Evolutionary conservation across 1,140 invertebrate genomes (phyloP).

Genomic region (Heliconius eleuchia): DNA sequence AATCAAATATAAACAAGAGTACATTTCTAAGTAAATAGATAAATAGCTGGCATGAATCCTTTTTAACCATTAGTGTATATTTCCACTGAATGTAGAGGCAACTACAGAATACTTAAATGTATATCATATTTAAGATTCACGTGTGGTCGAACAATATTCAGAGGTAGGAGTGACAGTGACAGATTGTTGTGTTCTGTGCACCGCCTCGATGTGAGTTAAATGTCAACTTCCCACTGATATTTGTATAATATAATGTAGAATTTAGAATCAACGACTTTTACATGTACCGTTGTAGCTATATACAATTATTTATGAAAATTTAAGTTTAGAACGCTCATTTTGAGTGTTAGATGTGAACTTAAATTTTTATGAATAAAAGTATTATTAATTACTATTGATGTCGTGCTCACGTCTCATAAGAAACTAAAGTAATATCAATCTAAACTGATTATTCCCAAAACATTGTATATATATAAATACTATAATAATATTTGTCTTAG

Average conservation of each 20-base stretch:
- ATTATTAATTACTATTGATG: constrained; percentile 10
- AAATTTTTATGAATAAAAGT: constrained; percentile 6
- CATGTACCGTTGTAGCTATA: constrained; percentile 16
- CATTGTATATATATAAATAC: constrained; percentile 12
- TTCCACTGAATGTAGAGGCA: not conserved
- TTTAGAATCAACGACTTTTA: constrained; percentile 27
- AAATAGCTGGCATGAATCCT: not conserved
- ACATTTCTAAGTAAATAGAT: not conserved
- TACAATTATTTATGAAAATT: constrained; percentile 9
- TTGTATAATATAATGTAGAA: constrained; percentile 34
- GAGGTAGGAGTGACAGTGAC: not conserved
- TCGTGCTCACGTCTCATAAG: constrained; percentile 23
- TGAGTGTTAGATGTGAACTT: not conserved
- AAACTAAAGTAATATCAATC: constrained; percentile 13
- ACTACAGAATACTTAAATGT: not conserved
- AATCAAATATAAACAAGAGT: constrained; percentile 4
- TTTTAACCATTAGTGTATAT: not conserved
- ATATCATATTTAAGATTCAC: not conserved
- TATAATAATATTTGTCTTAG: constrained; percentile 36
- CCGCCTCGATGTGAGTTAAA: constrained; percentile 25
- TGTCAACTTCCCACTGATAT: constrained; percentile 26
- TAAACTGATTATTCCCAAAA: constrained; percentile 26
- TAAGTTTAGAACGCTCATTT: not conserved
- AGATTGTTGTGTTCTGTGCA: constrained; percentile 18
- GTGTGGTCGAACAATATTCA: constrained; percentile 4